Conservation (phyloP, 2,888 invertebrate species). For the Agrenia bidenticulata region DNA sequence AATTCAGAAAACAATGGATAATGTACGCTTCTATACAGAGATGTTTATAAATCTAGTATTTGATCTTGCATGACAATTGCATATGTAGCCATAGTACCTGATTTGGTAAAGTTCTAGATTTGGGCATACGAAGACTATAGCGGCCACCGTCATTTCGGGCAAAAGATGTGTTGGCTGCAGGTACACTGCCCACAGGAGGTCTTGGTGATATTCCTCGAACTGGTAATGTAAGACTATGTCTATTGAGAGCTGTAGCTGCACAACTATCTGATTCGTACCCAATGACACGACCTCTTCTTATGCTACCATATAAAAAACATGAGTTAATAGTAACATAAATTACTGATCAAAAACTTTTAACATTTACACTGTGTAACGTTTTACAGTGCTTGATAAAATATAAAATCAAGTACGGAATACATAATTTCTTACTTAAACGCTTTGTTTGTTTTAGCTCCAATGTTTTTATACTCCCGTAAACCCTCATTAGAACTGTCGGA, state of each 20-base stretch:
- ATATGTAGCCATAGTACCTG: conserved; percentile 22
- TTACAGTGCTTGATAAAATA: no score
- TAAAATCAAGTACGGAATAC: not conserved
- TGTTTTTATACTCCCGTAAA: conserved; percentile 56
- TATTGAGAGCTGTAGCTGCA: conserved; percentile 25
- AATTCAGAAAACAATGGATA: no score
- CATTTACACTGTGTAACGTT: no score
- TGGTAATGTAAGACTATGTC: conserved; percentile 33
- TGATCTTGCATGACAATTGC: no score
- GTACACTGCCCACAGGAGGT: conserved; percentile 24
- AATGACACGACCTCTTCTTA: conserved; percentile 34
- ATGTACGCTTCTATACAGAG: no score
- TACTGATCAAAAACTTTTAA: no score
- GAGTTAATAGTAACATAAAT: not conserved
- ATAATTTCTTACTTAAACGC: conserved; percentile 64
- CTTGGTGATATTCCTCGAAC: conserved; percentile 35
- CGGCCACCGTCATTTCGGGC: conserved; percentile 66
- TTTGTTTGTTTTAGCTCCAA: conserved; percentile 68
- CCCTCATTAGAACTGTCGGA: conserved; percentile 61
- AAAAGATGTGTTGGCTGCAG: conserved; percentile 54
- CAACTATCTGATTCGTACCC: conserved; percentile 44
- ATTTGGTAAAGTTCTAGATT: conserved; percentile 36
- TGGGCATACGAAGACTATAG: conserved; percentile 63
- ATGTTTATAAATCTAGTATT: no score
- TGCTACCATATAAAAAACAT: conserved; percentile 15